These are phyloP conservation scores for Turnix velox DNA, from an alignment of 2,113 vertebrate genomes.

Conservation along the genomic window DNA sequence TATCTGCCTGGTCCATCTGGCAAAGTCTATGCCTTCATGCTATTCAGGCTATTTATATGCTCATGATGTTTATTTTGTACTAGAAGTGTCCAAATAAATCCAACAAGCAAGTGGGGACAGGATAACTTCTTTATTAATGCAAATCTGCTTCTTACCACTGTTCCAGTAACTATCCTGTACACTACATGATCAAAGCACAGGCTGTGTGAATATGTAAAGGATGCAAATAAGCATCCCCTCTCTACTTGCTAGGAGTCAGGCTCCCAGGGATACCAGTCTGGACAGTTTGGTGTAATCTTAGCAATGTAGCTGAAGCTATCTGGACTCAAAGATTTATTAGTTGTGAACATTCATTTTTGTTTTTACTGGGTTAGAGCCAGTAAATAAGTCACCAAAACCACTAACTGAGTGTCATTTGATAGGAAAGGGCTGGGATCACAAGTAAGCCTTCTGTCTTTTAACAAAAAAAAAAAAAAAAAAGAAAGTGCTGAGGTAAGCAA, in stretches of 20 bases:
- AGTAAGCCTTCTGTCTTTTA: conserved; percentile 79
- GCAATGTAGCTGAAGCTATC: conserved; percentile 65
- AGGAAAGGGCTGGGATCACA: conserved; percentile 81
- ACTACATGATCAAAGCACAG: not conserved
- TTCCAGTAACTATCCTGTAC: not conserved
- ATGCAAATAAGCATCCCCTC: not conserved
- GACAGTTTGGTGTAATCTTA: conserved; percentile 62
- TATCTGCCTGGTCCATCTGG: not conserved
- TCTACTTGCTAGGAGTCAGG: conserved; percentile 7
- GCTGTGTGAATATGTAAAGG: not conserved
- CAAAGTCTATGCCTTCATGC: not conserved
- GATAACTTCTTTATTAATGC: not conserved
- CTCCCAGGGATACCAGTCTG: conserved; percentile 54
- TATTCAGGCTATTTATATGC: not conserved
- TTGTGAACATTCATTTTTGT: conserved; percentile 77
- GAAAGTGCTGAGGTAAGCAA: conserved; percentile 78
- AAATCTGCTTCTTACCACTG: not conserved
- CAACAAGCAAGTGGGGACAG: not conserved
- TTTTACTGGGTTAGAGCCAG: conserved; percentile 76
- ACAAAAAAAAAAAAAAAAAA: conserved; percentile 59
- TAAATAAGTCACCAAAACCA: conserved; percentile 80
- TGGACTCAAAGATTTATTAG: conserved; percentile 73
- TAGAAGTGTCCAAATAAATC: not conserved
- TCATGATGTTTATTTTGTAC: not conserved
- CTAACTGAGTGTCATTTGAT: conserved; percentile 80